These are phyloP conservation scores for Meandrusa payeni DNA, from an alignment of 2,888 invertebrate genomes.

Conservation along the genomic window DNA sequence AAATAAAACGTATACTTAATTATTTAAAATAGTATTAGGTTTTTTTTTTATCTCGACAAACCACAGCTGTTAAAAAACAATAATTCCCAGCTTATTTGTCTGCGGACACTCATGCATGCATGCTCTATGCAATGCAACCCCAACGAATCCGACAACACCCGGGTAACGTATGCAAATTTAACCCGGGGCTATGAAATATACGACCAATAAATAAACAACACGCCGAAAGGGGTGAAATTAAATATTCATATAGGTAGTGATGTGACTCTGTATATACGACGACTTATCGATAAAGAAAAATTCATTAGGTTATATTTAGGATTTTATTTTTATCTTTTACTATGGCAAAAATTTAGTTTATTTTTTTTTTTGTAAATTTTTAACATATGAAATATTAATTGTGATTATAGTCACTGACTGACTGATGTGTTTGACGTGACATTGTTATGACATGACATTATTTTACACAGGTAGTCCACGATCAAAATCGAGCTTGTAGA, in stretches of 20 bases:
- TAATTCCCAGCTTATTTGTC: slow-evolving; percentile 9
- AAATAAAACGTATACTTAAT: too few species aligned
- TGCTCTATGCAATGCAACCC: slow-evolving; percentile 49
- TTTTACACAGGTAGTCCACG: too few species aligned
- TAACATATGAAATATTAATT: too few species aligned
- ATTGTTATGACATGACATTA: too few species aligned
- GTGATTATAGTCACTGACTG: too few species aligned
- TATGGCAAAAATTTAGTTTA: too few species aligned
- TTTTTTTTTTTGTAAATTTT: too few species aligned
- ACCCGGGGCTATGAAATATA: slow-evolving; percentile 74
- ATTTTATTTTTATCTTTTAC: too few species aligned
- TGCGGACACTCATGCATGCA: slow-evolving; percentile 39
- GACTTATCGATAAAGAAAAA: slow-evolving; percentile 18
- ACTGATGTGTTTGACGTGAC: too few species aligned
- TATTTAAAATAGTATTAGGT: neutral
- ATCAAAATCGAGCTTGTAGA: too few species aligned
- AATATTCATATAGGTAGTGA: slow-evolving; percentile 71
- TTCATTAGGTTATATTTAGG: too few species aligned
- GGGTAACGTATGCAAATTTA: slow-evolving; percentile 63
- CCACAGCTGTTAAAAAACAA: slow-evolving; percentile 13
- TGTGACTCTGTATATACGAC: slow-evolving; percentile 27
- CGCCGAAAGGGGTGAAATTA: slow-evolving; percentile 74
- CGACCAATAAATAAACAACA: slow-evolving; percentile 77
- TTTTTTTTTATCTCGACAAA: slow-evolving; percentile 1
- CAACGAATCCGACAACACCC: slow-evolving; percentile 54